These are phyloP conservation scores for Periophthalmodon schlosseri DNA, from an alignment of 2,113 vertebrate genomes.

Conservation along the genomic window DNA sequence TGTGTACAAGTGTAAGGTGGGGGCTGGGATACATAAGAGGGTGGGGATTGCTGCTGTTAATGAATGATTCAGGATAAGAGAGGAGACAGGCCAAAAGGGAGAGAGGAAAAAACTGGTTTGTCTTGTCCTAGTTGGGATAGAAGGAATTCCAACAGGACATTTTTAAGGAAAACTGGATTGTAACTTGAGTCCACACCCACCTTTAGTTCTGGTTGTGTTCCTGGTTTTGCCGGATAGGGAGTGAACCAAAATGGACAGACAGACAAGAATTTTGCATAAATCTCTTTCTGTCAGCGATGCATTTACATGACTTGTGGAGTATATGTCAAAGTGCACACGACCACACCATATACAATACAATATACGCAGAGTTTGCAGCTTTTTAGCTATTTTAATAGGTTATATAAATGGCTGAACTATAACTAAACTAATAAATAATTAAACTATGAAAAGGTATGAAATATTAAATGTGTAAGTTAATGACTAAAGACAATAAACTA, in stretches of 20 bases:
- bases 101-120: constrained; percentile 61
- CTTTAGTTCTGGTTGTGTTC: background rate
- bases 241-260: background rate
- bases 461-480: background rate
- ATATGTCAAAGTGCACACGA: background rate
- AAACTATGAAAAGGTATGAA: background rate
- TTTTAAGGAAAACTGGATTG: constrained; percentile 14
- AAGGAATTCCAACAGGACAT: background rate
- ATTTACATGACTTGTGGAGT: background rate
- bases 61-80: background rate
- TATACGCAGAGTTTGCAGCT: background rate
- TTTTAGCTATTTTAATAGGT: background rate
- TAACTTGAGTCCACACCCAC: constrained; percentile 5
- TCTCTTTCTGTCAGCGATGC: constrained; percentile 1
- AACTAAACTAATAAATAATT: background rate
- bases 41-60: constrained; percentile 11
- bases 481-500: background rate
- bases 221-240: background rate
- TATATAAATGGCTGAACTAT: background rate
- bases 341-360: background rate
- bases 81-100: background rate
- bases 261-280: background rate
- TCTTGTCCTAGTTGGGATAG: constrained; percentile 34
- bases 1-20: constrained; percentile 30
- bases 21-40: constrained; percentile 23